Base-by-base conservation (phyloP, 2,888 invertebrate genomes). In the Lepidonotus clava region DNA sequence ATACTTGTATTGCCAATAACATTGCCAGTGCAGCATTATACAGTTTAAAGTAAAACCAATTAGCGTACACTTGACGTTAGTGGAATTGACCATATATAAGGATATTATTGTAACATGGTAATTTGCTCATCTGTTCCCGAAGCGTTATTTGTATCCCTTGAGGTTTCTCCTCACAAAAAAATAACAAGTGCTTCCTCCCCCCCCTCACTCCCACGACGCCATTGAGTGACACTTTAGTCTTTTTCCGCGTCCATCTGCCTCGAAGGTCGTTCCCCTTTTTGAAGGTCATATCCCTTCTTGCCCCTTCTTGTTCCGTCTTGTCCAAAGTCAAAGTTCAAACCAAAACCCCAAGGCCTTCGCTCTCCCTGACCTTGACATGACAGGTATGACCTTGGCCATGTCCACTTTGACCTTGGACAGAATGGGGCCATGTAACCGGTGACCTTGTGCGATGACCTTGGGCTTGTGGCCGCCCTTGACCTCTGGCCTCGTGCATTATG, bases 301-400 rank as follows among this genome's bases (percentile, higher is more conserved):
- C 36, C 18, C 21, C 8, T 46, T n/a, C n/a, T n/a, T n/a, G n/a
- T n/a, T n/a, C n/a, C n/a, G n/a, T n/a, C n/a, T n/a, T n/a, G n/a
- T n/a, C n/a, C n/a, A 8, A 38, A 38, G 71, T 71, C 71, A 71
- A 14, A 71, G 71, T 11, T 71, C 71, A 71, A 38, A 2, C 21
- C 14, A 21, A 1, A 18, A n/a, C 71, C 34, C 71, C 34, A 71
- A 71, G 71, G 71, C 2, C 71, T 6, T 11, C 38, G 71, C 38
- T 71, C 36, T 14, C 36, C 8, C 5, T 71, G 71, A 71, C 71
- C 71, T 71, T 71, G 71, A 71, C 71, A 71, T 34, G 8, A 38
- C 36, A 61, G 38, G 18, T 18, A 38, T 18, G 71, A 36, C 71
- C 36, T 71, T 71, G 38, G 36, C 18, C 34, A 38, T 34, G 71